Conservation (phyloP, 1,140 invertebrate species). For the Cryptotermes secundus region DNA sequence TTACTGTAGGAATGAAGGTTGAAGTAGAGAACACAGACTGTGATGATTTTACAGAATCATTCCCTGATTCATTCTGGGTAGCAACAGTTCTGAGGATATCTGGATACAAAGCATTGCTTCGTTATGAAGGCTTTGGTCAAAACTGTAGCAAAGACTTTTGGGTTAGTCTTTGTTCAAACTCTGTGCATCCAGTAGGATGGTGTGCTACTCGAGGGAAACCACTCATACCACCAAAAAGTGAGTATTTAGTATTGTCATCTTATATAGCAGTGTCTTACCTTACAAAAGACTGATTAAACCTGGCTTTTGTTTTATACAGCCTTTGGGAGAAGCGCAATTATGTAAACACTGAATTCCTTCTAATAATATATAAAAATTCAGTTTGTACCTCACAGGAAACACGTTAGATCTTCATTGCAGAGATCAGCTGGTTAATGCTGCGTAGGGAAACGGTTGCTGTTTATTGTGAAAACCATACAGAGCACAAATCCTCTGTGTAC, state of each 20-base stretch:
- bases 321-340: no score
- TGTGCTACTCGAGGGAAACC: conserved; percentile 93
- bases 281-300: no score
- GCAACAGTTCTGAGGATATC: conserved; percentile 88
- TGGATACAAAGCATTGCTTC: conserved; percentile 86
- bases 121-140: conserved; percentile 91
- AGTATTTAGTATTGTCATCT: conserved; percentile 38
- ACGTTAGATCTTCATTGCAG: no score
- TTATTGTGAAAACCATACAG: no score
- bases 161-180: conserved; percentile 90
- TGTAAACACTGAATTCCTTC: no score
- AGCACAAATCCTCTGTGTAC: no score
- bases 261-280: no score
- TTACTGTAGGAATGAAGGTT: conserved; percentile 92
- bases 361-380: no score
- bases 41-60: conserved; percentile 73
- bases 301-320: no score
- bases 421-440: no score
- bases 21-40: conserved; percentile 92
- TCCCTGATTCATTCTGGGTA: conserved; percentile 90
- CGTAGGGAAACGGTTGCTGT: no score
- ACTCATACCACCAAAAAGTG: conserved; percentile 86
- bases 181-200: conserved; percentile 95
- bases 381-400: no score
- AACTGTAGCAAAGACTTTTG: conserved; percentile 91